These are phyloP conservation scores for Hepsetus odoe DNA, from an alignment of 2,113 vertebrate genomes.

Conservation along the genomic window DNA sequence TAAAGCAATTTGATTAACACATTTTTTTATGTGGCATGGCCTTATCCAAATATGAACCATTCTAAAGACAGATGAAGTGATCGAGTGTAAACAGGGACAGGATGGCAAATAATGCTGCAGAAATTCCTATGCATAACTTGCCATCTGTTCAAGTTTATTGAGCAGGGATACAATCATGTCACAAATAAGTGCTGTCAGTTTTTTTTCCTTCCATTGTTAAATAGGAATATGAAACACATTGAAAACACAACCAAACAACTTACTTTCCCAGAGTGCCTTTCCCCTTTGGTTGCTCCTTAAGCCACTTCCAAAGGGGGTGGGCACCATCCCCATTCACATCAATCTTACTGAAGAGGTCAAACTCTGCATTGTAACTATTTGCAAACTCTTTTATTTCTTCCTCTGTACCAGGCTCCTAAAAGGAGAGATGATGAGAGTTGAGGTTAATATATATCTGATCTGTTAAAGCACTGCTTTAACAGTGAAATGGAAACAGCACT, in stretches of 20 bases:
- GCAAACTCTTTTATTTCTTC: conserved; percentile 90
- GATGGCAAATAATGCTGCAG: too few species aligned
- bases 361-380: conserved; percentile 83
- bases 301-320: conserved; percentile 95
- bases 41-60: too few species aligned
- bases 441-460: not conserved
- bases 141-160: too few species aligned
- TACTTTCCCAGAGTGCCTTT: conserved; percentile 90
- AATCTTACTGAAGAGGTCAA: conserved; percentile 93
- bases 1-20: too few species aligned
- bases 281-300: conserved; percentile 94
- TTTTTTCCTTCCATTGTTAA: too few species aligned
- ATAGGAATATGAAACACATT: too few species aligned
- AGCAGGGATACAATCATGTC: too few species aligned
- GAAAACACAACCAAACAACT: conserved; percentile 60
- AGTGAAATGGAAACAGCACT: not conserved
- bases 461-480: not conserved
- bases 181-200: too few species aligned
- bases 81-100: too few species aligned
- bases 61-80: too few species aligned
- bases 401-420: conserved; percentile 89
- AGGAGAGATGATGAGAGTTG: not conserved
- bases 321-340: conserved; percentile 89
- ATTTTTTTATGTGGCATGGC: too few species aligned
- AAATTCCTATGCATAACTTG: too few species aligned